Percentiles rank a stretch among this genome's conserved stretches.
These are phyloP conservation scores for Lophotriccus pileatus DNA, from an alignment of 2,797 vertebrate genomes.

Conservation along the genomic window DNA sequence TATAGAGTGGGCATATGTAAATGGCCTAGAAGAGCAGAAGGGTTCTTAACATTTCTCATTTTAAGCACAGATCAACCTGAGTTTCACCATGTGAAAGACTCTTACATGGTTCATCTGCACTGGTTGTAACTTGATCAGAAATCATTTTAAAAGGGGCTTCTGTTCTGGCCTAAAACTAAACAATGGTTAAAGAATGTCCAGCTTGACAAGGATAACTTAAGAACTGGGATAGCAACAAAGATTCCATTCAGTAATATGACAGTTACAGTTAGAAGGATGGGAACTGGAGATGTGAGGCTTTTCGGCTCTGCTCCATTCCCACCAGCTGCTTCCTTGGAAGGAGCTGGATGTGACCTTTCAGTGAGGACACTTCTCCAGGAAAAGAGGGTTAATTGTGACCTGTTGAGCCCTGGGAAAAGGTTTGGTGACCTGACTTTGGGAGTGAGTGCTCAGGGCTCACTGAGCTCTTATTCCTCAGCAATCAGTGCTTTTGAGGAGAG, in stretches of 20 bases:
- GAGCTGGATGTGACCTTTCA: neutral
- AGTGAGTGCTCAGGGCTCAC: neutral
- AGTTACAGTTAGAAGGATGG: neutral
- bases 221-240: neutral
- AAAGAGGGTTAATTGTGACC: neutral
- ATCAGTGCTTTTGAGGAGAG: rapidly evolving
- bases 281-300: neutral
- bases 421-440: neutral
- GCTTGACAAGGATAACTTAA: neutral
- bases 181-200: neutral
- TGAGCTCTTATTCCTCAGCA: rapidly evolving
- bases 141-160: rapidly evolving
- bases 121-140: neutral
- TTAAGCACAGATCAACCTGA: neutral
- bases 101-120: neutral
- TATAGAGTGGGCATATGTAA: conserved; percentile 28
- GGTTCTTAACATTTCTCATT: neutral
- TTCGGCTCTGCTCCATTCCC: neutral
- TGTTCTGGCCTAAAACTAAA: neutral
- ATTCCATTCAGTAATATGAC: neutral
- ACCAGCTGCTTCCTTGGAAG: neutral
- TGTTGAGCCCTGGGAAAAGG: neutral
- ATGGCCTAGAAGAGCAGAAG: neutral
- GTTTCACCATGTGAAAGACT: neutral
- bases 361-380: neutral